Conservation (phyloP, 2,888 invertebrate species). For the Eurois occulta region DNA sequence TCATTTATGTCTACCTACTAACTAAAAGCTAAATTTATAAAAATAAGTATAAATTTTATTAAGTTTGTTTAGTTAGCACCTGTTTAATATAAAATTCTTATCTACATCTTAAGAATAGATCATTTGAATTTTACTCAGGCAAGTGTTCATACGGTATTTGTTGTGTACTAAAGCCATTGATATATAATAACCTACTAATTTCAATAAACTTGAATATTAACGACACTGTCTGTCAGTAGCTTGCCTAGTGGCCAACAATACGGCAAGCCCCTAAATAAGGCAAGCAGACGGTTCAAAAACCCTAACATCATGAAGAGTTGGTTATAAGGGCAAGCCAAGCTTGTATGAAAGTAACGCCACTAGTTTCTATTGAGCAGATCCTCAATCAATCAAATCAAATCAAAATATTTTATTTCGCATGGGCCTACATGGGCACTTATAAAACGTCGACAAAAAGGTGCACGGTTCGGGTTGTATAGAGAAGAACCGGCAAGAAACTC, state of each 20-base stretch:
- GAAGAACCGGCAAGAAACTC: too few species aligned
- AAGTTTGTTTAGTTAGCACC: conserved; percentile 31
- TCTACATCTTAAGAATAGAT: not conserved
- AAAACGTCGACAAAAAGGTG: too few species aligned
- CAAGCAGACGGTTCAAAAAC: not conserved
- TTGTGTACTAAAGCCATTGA: not conserved
- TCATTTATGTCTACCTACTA: conserved; percentile 7
- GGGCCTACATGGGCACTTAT: too few species aligned
- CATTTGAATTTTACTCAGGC: not conserved
- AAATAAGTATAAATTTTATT: conserved; percentile 30
- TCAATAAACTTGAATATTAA: not conserved
- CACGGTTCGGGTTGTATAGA: too few species aligned
- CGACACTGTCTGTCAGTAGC: not conserved
- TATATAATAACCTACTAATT: not conserved
- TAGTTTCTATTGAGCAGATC: too few species aligned
- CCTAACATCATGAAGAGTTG: not conserved
- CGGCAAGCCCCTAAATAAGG: too few species aligned
- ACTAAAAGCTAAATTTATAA: conserved; percentile 20
- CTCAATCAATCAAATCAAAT: too few species aligned
- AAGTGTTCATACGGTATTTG: conserved; percentile 8
- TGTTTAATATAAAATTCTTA: conserved; percentile 6
- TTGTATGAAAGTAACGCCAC: not conserved
- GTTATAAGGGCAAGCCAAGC: not conserved
- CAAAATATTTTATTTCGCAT: too few species aligned
- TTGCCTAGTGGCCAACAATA: not conserved